Evolutionary conservation across 2,797 vertebrate species (phyloP).

Genomic region (Hyperoplus immaculatus): DNA sequence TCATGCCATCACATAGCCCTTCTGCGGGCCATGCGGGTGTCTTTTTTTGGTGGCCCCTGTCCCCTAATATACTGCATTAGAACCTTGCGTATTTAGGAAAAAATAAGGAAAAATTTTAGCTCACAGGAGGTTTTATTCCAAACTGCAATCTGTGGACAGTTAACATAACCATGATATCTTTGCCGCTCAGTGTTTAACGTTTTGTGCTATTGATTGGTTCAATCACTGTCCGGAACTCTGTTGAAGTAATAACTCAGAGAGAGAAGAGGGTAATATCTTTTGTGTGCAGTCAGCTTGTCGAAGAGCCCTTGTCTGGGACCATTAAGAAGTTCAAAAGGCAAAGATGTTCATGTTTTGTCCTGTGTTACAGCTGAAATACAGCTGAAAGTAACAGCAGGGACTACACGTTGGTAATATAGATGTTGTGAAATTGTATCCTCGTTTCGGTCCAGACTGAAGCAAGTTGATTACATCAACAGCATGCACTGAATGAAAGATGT

Average conservation of each 20-base stretch:
- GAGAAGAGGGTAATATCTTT: conserved; percentile 15
- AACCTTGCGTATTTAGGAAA: background rate
- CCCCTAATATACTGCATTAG: conserved; percentile 22
- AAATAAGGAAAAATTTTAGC: background rate
- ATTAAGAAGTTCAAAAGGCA: conserved; percentile 2
- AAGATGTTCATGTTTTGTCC: background rate
- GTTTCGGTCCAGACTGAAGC: background rate
- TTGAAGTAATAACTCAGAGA: conserved; percentile 11
- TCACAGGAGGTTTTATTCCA: background rate
- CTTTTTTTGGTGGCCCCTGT: conserved; percentile 14
- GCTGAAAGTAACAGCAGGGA: background rate
- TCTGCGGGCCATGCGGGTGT: conserved; percentile 53
- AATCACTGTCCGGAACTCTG: conserved; percentile 20
- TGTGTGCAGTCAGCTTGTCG: conserved; percentile 10
- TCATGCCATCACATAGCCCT: conserved; percentile 28
- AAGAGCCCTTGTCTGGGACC: background rate
- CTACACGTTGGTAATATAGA: background rate
- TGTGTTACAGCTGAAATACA: background rate
- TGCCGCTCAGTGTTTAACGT: conserved; percentile 22
- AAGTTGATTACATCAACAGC: background rate
- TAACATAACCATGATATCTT: conserved; percentile 22
- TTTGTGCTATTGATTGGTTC: conserved; percentile 36
- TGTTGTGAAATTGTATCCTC: conserved; percentile 21
- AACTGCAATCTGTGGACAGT: conserved; percentile 1
- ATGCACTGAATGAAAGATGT: background rate